Evolutionary conservation across 2,888 invertebrate species (phyloP).

Genomic region (Drosophila mimica): DNA sequence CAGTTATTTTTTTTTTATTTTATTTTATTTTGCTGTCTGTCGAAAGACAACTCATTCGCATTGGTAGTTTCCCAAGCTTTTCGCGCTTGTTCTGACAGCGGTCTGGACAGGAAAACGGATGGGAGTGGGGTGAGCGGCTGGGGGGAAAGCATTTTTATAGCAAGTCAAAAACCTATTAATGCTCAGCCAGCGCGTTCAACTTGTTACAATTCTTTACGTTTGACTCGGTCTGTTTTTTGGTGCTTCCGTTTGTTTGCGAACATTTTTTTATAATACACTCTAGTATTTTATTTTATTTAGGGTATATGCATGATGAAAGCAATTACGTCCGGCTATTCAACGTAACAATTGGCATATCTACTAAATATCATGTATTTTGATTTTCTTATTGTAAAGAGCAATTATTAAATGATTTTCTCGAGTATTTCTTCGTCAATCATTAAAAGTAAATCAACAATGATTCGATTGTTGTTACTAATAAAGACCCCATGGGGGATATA

Average conservation of each 20-base stretch:
- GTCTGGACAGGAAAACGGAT: not conserved
- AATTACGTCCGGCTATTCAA: not conserved
- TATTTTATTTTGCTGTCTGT: slow-evolving; percentile 23
- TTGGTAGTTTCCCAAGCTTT: slow-evolving; percentile 59
- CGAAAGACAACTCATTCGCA: slow-evolving; percentile 54
- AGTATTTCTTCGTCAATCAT: not conserved
- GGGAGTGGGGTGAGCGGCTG: not conserved
- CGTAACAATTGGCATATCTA: not conserved
- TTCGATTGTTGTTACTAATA: not conserved
- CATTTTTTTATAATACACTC: slow-evolving; percentile 46
- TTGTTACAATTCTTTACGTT: slow-evolving; percentile 76
- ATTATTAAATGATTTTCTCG: not conserved
- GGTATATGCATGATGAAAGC: not conserved
- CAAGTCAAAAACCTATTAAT: slow-evolving; percentile 81
- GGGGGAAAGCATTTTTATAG: slow-evolving; percentile 55
- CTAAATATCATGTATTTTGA: not conserved
- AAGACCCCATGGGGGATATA: not conserved
- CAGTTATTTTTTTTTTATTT: slow-evolving; percentile 15
- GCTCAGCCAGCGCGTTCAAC: slow-evolving; percentile 76
- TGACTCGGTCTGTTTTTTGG: slow-evolving; percentile 28
- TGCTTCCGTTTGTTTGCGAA: slow-evolving; percentile 60
- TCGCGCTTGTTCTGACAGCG: slow-evolving; percentile 16
- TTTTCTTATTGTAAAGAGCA: not conserved
- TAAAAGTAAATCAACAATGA: not conserved
- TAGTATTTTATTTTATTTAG: not conserved